Percentiles rank a stretch among this genome's conserved stretches.
These are phyloP conservation scores for Patella vulgata DNA, from an alignment of 1,140 invertebrate genomes.

Conservation along the genomic window DNA sequence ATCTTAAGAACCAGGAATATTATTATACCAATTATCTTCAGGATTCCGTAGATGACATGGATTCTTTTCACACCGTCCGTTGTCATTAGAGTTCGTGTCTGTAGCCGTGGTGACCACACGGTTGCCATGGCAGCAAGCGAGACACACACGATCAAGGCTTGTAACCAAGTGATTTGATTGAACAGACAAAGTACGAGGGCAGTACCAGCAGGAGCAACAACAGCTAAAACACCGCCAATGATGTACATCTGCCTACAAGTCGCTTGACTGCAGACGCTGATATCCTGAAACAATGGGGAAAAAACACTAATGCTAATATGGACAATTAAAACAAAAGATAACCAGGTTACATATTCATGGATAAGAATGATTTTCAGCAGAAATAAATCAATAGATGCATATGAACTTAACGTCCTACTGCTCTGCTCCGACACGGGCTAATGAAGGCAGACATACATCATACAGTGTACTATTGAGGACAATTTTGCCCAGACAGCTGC, in stretches of 20 bases:
- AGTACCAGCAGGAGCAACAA: constrained; percentile 5
- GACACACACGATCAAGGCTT: constrained; percentile 9
- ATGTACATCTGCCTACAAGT: neutral
- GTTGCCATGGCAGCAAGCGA: constrained; percentile 16
- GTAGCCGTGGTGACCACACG: constrained; percentile 28
- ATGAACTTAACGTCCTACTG: no score
- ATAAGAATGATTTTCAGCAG: no score
- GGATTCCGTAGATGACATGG: constrained; percentile 21
- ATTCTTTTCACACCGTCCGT: constrained; percentile 15
- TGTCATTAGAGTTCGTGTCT: constrained; percentile 19
- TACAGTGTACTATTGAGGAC: no score
- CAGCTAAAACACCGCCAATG: neutral
- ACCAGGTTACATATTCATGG: no score
- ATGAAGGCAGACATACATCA: no score
- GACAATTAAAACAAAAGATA: no score
- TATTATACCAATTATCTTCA: constrained; percentile 27
- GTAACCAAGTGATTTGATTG: constrained; percentile 13
- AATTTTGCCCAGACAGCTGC: no score
- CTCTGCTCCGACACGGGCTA: no score
- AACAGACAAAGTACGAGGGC: constrained; percentile 9
- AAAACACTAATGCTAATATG: no score
- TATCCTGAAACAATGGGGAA: no score
- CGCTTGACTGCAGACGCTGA: no score
- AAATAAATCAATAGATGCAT: no score
- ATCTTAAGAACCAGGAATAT: constrained; percentile 26